phyloP scores from a whole-genome alignment of 2,888 invertebrate genomes.

The Mechanitis mazaeus region DNA sequence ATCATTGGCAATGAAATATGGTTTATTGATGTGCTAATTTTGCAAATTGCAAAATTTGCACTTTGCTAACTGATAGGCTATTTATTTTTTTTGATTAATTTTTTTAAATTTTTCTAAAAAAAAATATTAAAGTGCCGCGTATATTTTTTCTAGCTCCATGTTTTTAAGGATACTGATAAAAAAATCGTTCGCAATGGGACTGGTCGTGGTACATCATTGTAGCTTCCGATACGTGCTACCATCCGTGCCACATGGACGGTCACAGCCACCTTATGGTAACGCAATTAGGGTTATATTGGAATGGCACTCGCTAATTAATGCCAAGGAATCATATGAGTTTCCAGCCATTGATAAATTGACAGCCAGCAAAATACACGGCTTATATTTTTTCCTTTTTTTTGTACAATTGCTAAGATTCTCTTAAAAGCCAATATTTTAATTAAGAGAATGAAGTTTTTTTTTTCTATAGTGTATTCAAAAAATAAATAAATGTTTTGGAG shows the following conservation, averaged over 20 bases:
- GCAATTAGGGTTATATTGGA: constrained; percentile 20
- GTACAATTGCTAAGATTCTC: constrained; percentile 5
- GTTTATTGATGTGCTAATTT: not conserved
- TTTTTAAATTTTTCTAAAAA: not conserved
- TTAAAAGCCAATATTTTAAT: constrained; percentile 7
- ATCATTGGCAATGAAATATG: not conserved
- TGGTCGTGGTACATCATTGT: constrained; percentile 66
- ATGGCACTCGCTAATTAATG: constrained; percentile 33
- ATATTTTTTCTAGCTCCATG: constrained; percentile 33
- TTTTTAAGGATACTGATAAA: constrained; percentile 55
- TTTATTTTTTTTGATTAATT: no score
- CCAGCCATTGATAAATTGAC: constrained; percentile 36
- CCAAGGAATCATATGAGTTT: constrained; percentile 31
- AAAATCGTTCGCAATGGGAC: constrained; percentile 52
- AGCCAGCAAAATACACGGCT: constrained; percentile 27
- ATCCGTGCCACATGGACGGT: constrained; percentile 33
- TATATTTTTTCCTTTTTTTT: constrained; percentile 22
- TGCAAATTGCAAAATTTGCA: no score
- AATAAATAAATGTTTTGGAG: no score
- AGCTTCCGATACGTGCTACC: constrained; percentile 60
- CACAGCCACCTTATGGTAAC: constrained; percentile 22
- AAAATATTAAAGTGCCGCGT: constrained; percentile 21
- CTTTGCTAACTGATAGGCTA: no score
- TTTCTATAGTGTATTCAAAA: no score
- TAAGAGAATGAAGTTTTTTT: not conserved